Percentiles rank a stretch among this genome's conserved stretches.
phyloP scores from a whole-genome alignment of 2,888 invertebrate genomes.

The Eupithecia tripunctaria region DNA sequence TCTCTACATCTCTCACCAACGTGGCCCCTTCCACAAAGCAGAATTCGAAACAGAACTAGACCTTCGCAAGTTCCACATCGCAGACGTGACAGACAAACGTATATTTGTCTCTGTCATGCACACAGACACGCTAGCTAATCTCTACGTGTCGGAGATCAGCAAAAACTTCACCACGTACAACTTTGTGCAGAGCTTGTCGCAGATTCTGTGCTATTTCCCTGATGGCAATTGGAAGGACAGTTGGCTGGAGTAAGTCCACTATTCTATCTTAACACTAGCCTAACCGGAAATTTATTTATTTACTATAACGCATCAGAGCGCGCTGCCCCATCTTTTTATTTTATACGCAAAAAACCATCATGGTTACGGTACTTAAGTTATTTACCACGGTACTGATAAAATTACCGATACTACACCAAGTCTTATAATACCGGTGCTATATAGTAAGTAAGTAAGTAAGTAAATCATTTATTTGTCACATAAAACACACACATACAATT shows the following conservation, averaged over 20 bases:
- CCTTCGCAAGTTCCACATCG: constrained; percentile 89
- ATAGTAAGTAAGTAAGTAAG: no score
- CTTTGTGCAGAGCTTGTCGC: constrained; percentile 91
- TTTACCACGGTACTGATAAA: no score
- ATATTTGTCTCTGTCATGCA: constrained; percentile 93
- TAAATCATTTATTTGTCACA: no score
- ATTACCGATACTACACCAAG: no score
- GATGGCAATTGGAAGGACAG: constrained; percentile 91
- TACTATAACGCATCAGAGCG: no score
- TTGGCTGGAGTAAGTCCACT: constrained; percentile 89
- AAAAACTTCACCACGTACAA: constrained; percentile 86
- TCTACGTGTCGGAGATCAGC: constrained; percentile 91
- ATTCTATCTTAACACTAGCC: neutral
- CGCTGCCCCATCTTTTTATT: no score
- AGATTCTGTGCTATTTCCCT: constrained; percentile 93
- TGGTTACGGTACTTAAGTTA: no score
- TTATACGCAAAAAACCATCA: no score
- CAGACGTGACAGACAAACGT: constrained; percentile 92
- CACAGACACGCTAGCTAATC: constrained; percentile 87
- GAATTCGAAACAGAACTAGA: constrained; percentile 89
- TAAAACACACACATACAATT: no score
- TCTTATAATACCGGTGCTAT: no score
- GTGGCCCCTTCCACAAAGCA: constrained; percentile 88
- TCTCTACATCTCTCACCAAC: constrained; percentile 90
- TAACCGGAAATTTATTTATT: no score